phyloP scores from a whole-genome alignment of 2,113 vertebrate genomes.

The Strigops habroptila region DNA sequence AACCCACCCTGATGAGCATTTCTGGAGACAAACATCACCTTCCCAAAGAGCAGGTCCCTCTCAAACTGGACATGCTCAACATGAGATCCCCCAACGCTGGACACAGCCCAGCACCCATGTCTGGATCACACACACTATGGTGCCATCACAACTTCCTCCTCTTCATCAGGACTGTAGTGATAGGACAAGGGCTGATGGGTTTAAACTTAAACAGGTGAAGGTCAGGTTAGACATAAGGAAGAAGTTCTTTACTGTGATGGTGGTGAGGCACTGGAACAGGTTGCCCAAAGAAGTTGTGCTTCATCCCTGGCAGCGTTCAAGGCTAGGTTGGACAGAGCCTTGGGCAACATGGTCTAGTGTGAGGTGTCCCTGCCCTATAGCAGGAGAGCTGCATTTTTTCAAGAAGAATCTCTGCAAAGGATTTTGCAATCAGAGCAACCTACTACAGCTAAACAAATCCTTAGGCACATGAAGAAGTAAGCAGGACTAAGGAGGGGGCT shows the following conservation, averaged over 20 bases:
- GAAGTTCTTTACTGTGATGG: not conserved
- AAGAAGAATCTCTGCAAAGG: not conserved
- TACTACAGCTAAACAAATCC: not conserved
- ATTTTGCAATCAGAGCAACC: not conserved
- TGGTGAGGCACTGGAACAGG: not conserved
- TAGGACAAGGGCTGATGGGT: not conserved
- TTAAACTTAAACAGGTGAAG: not conserved
- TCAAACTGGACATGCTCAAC: fast-evolving
- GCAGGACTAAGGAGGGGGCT: not conserved
- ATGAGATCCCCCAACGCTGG: not conserved
- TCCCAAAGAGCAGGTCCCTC: not conserved
- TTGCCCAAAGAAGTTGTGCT: not conserved
- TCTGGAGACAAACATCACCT: not conserved
- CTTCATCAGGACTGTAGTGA: not conserved
- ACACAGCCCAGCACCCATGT: not conserved
- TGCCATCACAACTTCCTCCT: not conserved
- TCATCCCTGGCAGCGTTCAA: not conserved
- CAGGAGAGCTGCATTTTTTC: not conserved
- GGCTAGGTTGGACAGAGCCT: not conserved
- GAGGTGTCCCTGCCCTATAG: not conserved
- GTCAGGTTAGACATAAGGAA: not conserved
- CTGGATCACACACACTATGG: not conserved
- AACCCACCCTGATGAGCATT: not conserved
- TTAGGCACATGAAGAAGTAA: not conserved
- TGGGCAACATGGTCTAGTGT: not conserved